These are phyloP conservation scores for Mola mola DNA, from an alignment of 2,113 vertebrate genomes.

Conservation along the genomic window DNA sequence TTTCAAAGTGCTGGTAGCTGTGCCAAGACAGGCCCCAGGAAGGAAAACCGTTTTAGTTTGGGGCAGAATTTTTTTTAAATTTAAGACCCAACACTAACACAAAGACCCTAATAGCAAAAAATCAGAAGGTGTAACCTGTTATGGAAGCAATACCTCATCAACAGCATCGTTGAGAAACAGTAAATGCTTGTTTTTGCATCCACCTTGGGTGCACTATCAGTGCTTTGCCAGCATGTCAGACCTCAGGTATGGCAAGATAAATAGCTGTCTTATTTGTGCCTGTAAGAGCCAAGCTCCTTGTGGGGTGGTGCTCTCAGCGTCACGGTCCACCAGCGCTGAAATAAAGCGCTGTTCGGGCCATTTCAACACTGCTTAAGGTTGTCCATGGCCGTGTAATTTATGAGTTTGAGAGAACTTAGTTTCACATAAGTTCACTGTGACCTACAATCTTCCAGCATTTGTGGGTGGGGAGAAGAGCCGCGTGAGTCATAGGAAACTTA, in stretches of 20 bases:
- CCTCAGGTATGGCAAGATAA: conserved; percentile 75
- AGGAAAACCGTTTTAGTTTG: conserved; percentile 67
- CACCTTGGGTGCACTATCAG: conserved; percentile 52
- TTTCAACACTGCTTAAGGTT: conserved; percentile 85
- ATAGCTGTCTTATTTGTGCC: conserved; percentile 68
- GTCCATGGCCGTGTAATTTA: conserved; percentile 81
- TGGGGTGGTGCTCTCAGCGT: conserved; percentile 76
- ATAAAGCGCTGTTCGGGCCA: conserved; percentile 83
- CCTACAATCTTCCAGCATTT: conserved; percentile 74
- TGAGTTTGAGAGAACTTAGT: conserved; percentile 74
- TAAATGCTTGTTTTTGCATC: conserved; percentile 63
- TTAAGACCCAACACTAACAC: conserved; percentile 59
- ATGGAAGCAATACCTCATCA: conserved; percentile 55
- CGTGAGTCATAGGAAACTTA: conserved; percentile 82
- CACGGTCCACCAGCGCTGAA: conserved; percentile 80
- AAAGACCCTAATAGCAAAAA: conserved; percentile 27
- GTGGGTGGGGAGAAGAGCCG: conserved; percentile 72
- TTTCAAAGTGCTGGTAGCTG: conserved; percentile 74
- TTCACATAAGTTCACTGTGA: conserved; percentile 73
- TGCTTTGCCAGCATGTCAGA: conserved; percentile 69
- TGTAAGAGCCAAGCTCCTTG: conserved; percentile 74
- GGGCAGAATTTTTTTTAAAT: conserved; percentile 54
- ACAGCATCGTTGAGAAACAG: conserved; percentile 56
- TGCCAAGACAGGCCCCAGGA: conserved; percentile 74
- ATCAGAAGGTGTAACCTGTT: conserved; percentile 33